A percentile compares a stretch with the other conserved stretches of the same genome.
These are phyloP conservation scores for Lasius platythorax DNA, from an alignment of 2,888 invertebrate genomes.

Conservation along the genomic window DNA sequence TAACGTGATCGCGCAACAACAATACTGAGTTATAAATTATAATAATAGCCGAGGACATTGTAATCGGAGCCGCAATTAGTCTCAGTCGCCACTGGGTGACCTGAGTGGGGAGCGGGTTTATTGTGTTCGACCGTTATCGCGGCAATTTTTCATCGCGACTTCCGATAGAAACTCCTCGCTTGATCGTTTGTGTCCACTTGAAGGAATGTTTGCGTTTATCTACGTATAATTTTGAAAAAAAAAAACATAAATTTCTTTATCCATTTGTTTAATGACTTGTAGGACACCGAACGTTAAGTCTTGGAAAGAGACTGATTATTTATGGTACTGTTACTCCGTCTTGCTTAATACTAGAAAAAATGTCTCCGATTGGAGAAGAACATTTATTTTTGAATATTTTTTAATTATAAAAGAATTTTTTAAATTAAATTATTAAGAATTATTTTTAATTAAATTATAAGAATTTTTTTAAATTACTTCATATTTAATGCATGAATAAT, in stretches of 20 bases:
- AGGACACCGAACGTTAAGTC: slow-evolving; percentile 17
- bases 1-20: slow-evolving; percentile 57
- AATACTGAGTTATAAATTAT: slow-evolving; percentile 76
- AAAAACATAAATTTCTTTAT: slow-evolving; percentile 13
- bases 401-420: not conserved
- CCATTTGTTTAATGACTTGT: slow-evolving; percentile 22
- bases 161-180: slow-evolving; percentile 61
- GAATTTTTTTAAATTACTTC: not conserved
- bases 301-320: slow-evolving; percentile 28
- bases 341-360: not conserved
- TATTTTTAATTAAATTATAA: too few relatives aligned
- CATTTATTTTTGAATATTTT: not conserved
- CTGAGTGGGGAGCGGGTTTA: slow-evolving; percentile 66
- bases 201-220: slow-evolving; percentile 44
- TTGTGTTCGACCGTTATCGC: slow-evolving; percentile 74
- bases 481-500: not conserved
- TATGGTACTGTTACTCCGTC: not conserved
- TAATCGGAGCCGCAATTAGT: slow-evolving; percentile 82
- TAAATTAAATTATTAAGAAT: too few relatives aligned
- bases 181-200: slow-evolving; percentile 39
- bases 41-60: slow-evolving; percentile 78
- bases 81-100: slow-evolving; percentile 76
- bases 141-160: slow-evolving; percentile 69
- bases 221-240: slow-evolving; percentile 19
- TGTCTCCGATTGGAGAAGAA: not conserved